These are phyloP conservation scores for Thera obeliscata DNA, from an alignment of 2,888 invertebrate species.

Conservation along the genomic window DNA sequence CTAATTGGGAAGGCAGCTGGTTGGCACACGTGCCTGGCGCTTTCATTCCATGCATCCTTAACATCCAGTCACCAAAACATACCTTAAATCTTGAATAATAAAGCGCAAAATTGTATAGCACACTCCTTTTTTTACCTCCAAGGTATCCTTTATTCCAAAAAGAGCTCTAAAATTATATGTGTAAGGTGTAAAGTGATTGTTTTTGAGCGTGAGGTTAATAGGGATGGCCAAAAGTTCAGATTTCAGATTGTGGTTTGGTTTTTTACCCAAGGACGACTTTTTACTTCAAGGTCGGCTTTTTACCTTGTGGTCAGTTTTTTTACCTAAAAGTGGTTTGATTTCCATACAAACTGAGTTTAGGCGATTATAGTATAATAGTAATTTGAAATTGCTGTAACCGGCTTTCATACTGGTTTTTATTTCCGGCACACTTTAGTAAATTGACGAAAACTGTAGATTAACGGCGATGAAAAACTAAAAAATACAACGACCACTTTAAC, in stretches of 20 bases:
- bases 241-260: slow-evolving; percentile 38
- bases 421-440: too few species aligned
- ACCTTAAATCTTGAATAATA: slow-evolving; percentile 13
- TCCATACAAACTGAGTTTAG: too few species aligned
- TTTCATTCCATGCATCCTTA: slow-evolving; percentile 33
- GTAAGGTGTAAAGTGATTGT: neutral
- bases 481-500: too few species aligned
- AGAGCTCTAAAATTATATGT: neutral
- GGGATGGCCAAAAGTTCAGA: slow-evolving; percentile 32
- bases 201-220: slow-evolving; percentile 1
- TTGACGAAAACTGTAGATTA: too few species aligned
- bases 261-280: slow-evolving; percentile 45
- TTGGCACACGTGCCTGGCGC: slow-evolving; percentile 44
- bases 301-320: slow-evolving; percentile 9
- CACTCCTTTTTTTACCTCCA: neutral
- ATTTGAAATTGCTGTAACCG: too few species aligned
- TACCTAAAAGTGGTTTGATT: neutral
- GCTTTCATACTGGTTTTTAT: too few species aligned
- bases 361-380: too few species aligned
- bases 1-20: slow-evolving; percentile 70
- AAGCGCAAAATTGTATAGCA: slow-evolving; percentile 16
- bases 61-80: slow-evolving; percentile 11
- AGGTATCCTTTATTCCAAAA: slow-evolving; percentile 7
- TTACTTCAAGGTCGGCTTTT: slow-evolving; percentile 32
- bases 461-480: too few species aligned